phyloP scores from a whole-genome alignment of 2,888 invertebrate species.

The Nysson spinosus region DNA sequence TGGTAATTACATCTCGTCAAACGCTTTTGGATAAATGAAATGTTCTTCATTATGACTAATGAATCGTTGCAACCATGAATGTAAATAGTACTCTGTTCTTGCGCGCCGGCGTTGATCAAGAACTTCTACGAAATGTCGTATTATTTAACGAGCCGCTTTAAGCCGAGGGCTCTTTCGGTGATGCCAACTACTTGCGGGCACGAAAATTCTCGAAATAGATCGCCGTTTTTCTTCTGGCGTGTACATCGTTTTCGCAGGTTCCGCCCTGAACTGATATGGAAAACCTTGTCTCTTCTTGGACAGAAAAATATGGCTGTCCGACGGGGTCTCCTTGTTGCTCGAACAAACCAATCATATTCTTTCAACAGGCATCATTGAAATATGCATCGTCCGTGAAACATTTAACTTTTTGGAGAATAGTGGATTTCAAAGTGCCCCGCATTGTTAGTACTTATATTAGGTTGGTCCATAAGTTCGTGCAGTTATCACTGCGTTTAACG shows the following conservation, averaged over 20 bases:
- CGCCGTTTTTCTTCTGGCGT: constrained; percentile 36
- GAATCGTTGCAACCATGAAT: constrained; percentile 13
- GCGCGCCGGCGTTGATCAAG: constrained; percentile 33
- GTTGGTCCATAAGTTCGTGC: no score
- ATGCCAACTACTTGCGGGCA: constrained; percentile 36
- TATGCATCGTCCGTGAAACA: no score
- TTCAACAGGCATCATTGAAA: no score
- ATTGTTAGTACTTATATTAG: no score
- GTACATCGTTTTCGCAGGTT: constrained; percentile 21
- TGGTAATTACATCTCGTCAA: constrained; percentile 1
- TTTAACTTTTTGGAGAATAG: no score
- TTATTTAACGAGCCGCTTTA: constrained; percentile 31
- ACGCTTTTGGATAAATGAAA: background rate
- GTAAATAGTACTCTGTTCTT: constrained; percentile 22
- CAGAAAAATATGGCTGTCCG: no score
- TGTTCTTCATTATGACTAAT: background rate
- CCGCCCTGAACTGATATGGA: constrained; percentile 22
- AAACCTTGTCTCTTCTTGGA: constrained; percentile 12
- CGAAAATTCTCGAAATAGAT: constrained; percentile 46
- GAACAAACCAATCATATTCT: no score
- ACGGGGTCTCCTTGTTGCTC: constrained; percentile 18
- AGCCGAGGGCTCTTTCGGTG: constrained; percentile 11
- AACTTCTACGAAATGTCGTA: constrained; percentile 34
- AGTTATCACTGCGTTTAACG: no score
- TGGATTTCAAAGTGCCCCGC: no score